Percentiles rank a stretch among this genome's conserved stretches.
Evolutionary conservation across 1,140 invertebrate species (phyloP).

Genomic region (Pectinophora gossypiella): DNA sequence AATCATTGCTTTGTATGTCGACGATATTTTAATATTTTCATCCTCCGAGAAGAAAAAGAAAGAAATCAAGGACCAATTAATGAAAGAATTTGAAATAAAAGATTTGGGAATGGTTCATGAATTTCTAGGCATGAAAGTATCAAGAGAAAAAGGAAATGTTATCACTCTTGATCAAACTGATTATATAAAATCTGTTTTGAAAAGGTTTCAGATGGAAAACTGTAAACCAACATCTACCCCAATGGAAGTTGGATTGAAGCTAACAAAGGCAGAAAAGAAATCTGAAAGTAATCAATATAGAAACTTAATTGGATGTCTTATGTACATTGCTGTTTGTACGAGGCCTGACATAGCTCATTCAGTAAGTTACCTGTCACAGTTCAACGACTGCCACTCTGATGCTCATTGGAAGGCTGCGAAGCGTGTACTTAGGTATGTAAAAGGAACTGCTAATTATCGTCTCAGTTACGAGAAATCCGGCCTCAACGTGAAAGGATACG

Average conservation of each 20-base stretch:
- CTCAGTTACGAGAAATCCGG: not conserved
- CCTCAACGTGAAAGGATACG: conserved; percentile 13
- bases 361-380: conserved; percentile 52
- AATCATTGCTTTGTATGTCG: conserved; percentile 36
- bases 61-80: not conserved
- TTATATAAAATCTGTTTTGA: conserved; percentile 27
- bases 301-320: conserved; percentile 41
- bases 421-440: conserved; percentile 1
- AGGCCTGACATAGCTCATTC: conserved; percentile 66
- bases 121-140: not conserved
- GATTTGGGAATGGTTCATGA: not conserved
- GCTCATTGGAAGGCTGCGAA: conserved; percentile 10
- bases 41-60: not conserved
- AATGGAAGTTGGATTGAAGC: conserved; percentile 23
- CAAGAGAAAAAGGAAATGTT: not conserved
- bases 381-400: conserved; percentile 14
- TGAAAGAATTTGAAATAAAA: conserved; percentile 5
- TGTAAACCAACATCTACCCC: conserved; percentile 31
- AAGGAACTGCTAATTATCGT: conserved; percentile 5
- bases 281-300: not conserved
- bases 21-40: conserved; percentile 23
- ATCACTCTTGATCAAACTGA: conserved; percentile 16
- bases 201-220: conserved; percentile 37
- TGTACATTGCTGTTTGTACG: conserved; percentile 53
- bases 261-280: conserved; percentile 12